Base-by-base conservation (phyloP, 2,797 vertebrate species). In the Gila robusta region DNA sequence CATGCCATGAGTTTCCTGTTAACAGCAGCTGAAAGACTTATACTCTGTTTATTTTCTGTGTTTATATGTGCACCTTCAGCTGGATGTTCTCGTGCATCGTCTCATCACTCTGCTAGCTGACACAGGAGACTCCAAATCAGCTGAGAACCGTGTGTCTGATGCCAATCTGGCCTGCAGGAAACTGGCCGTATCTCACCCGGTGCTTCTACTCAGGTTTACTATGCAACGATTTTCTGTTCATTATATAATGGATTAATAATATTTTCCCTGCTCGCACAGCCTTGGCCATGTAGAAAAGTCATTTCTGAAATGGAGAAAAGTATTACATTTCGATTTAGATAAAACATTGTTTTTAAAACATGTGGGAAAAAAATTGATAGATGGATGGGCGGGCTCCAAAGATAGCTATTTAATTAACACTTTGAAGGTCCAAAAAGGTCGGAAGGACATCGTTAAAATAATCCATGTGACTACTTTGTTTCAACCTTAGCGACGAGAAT, bases 161-260 rank as follows among this genome's bases (percentile, higher is more conserved):
- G 98, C 98, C 87, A 99, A 98, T 90, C 96, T 99, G 81, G 98
- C 98, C 19, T 99, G 98, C 89, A 95, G 98, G 91, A 99, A 98
- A 94, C 85, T 99, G 82, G 97, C 98, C 0, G 98, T 99, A 87
- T 98, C 98, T 1, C 98, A 99, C 87, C 98, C 98, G 0, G 96
- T 99, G 87, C 96, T 99, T 4, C 93, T 99, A 56, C 97, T 99
- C 41, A 97, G 98, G 98, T 99, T 56, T 66, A 62, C 37, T 12
- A 59, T 32, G 23, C 52, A 56, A 77, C 2, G 4, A 16, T 35
- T 69, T 49, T 23, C 7, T n/a, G 23, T 69, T 69, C 23, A 44
- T 71, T 23, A 44, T 26, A 17, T 26, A 16, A 44, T 26, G 26
- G 37, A 41, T n/a, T n/a, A 0, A 37, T 21, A 19, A 19, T 67